A percentile compares a stretch with the other conserved stretches of the same genome.
phyloP scores from a whole-genome alignment of 2,888 invertebrate genomes.

The Pteria penguin region DNA sequence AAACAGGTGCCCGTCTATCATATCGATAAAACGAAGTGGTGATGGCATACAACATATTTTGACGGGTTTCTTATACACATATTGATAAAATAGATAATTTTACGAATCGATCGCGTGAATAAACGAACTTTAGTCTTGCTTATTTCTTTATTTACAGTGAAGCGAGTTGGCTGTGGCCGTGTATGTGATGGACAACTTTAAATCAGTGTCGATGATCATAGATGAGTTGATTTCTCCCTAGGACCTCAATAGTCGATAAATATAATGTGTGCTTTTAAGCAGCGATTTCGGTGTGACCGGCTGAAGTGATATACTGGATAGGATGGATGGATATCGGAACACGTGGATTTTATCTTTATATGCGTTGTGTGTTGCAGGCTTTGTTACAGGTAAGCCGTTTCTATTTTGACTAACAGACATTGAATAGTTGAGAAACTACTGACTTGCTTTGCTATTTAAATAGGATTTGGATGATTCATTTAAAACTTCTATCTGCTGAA shows the following conservation, averaged over 20 bases:
- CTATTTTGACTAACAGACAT: no score
- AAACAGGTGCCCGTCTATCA: background rate
- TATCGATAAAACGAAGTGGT: background rate
- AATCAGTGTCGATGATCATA: background rate
- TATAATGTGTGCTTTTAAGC: background rate
- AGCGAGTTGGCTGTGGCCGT: background rate
- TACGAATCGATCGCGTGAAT: background rate
- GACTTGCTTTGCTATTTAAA: no score
- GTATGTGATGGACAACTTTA: background rate
- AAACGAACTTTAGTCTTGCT: background rate
- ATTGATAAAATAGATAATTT: background rate
- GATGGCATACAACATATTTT: background rate
- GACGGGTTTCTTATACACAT: background rate
- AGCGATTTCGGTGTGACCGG: no score
- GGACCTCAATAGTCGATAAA: background rate
- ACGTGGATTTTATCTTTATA: no score
- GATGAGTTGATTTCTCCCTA: background rate
- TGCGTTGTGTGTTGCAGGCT: no score
- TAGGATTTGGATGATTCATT: no score
- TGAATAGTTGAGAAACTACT: no score
- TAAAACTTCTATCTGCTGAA: no score
- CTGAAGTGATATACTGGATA: no score
- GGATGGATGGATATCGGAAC: no score
- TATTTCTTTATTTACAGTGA: background rate
- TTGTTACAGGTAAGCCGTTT: no score